phyloP scores from a whole-genome alignment of 1,140 invertebrate species.

The Neocloeon triangulifer region DNA sequence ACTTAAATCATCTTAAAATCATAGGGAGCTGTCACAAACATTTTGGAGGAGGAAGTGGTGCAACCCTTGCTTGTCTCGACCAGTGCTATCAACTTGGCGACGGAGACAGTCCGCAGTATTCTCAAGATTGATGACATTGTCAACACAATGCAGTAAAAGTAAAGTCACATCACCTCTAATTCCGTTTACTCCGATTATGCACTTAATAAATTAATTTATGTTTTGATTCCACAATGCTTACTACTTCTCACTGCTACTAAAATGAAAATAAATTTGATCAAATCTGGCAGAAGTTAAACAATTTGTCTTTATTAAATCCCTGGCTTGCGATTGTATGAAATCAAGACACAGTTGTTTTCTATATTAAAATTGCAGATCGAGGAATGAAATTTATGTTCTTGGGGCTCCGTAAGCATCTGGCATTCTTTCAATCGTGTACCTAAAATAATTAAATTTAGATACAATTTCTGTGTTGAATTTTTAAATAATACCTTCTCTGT shows the following conservation, averaged over 20 bases:
- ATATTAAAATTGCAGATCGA: too few relatives aligned
- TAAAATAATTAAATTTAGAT: constrained; percentile 11
- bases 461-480: constrained; percentile 1
- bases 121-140: constrained; percentile 99
- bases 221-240: too few relatives aligned
- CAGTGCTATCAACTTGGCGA: constrained; percentile 81
- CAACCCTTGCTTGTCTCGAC: constrained; percentile 90
- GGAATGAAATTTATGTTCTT: constrained; percentile 22
- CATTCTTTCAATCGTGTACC: constrained; percentile 92
- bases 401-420: constrained; percentile 92
- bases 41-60: constrained; percentile 90
- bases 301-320: too few relatives aligned
- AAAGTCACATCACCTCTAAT: too few relatives aligned
- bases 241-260: too few relatives aligned
- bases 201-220: too few relatives aligned
- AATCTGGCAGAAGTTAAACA: too few relatives aligned
- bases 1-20: constrained; percentile 7
- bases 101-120: constrained; percentile 93
- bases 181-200: too few relatives aligned
- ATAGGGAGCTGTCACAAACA: constrained; percentile 81
- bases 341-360: too few relatives aligned
- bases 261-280: too few relatives aligned
- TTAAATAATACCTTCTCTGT: constrained; percentile 40
- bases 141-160: too few relatives aligned
- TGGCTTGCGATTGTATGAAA: too few relatives aligned